phyloP scores from a whole-genome alignment of 2,113 vertebrate species.

The Oncorhynchus kisutch region DNA sequence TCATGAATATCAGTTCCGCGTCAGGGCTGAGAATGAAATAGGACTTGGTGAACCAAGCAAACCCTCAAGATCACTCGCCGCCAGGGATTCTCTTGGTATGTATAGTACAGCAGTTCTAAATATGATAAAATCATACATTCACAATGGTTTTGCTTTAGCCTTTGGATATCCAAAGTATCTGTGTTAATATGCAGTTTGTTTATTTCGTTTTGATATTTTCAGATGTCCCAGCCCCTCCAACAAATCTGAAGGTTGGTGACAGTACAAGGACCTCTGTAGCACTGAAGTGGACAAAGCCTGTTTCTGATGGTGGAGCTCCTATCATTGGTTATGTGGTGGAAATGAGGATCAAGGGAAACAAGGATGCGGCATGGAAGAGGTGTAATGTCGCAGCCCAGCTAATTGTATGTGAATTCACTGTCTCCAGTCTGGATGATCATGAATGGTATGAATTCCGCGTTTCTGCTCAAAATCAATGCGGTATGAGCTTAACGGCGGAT shows the following conservation, averaged over 20 bases:
- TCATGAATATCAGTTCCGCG: slow-evolving; percentile 96
- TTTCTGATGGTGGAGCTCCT: slow-evolving; percentile 91
- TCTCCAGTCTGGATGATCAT: slow-evolving; percentile 85
- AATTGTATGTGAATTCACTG: slow-evolving; percentile 88
- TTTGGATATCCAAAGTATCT: not conserved
- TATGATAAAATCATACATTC: not conserved
- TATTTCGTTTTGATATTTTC: slow-evolving; percentile 49
- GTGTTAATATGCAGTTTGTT: slow-evolving; percentile 6
- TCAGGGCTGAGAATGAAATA: slow-evolving; percentile 97
- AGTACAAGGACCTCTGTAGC: slow-evolving; percentile 87
- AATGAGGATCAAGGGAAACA: slow-evolving; percentile 80
- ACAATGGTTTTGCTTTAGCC: not conserved
- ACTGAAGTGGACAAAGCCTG: slow-evolving; percentile 90
- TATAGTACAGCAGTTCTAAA: not conserved
- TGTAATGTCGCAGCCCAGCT: slow-evolving; percentile 94
- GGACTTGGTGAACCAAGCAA: slow-evolving; percentile 90
- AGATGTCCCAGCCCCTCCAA: slow-evolving; percentile 93
- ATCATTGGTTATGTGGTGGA: slow-evolving; percentile 96
- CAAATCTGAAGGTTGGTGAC: slow-evolving; percentile 88
- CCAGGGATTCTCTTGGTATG: slow-evolving; percentile 94
- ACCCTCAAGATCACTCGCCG: slow-evolving; percentile 86
- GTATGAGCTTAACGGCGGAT: slow-evolving; percentile 89
- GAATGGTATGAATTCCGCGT: slow-evolving; percentile 93
- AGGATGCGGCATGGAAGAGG: slow-evolving; percentile 90
- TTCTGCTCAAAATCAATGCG: slow-evolving; percentile 96